A percentile compares a stretch with the other conserved stretches of the same genome.
Conservation (phyloP, 2,113 vertebrate species). For the Bufo bufo region DNA sequence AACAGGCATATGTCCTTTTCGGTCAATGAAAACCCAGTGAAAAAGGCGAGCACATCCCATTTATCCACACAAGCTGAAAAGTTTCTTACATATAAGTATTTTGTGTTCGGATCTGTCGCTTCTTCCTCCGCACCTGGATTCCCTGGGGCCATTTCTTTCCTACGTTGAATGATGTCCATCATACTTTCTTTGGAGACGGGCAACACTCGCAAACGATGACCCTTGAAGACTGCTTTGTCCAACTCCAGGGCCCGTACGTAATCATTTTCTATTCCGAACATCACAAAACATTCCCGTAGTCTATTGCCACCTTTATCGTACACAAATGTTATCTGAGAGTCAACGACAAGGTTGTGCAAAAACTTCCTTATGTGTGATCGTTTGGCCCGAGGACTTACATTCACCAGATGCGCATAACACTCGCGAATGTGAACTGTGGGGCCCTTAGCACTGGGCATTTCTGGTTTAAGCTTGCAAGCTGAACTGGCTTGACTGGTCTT, state of each 20-base stretch:
- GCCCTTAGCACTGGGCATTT: neutral
- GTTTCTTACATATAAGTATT: constrained; percentile 83
- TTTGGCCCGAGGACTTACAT: constrained; percentile 75
- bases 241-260: constrained; percentile 80
- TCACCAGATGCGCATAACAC: constrained; percentile 88
- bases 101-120: constrained; percentile 69
- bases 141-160: neutral
- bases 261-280: constrained; percentile 81
- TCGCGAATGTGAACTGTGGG: constrained; percentile 67
- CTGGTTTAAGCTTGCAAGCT: neutral
- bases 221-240: constrained; percentile 77
- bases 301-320: constrained; percentile 74
- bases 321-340: constrained; percentile 86
- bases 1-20: constrained; percentile 78
- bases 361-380: constrained; percentile 86
- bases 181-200: constrained; percentile 87
- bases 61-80: constrained; percentile 82
- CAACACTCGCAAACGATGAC: constrained; percentile 76
- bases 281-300: constrained; percentile 83
- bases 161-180: constrained; percentile 75
- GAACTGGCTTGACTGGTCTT: no score
- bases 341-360: constrained; percentile 72
- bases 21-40: constrained; percentile 70
- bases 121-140: constrained; percentile 59
- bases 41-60: constrained; percentile 79